Evolutionary conservation across 2,888 invertebrate species (phyloP), one percentile per base, ranked within the genome.

Genomic region (Heliconius ethilla): DNA sequence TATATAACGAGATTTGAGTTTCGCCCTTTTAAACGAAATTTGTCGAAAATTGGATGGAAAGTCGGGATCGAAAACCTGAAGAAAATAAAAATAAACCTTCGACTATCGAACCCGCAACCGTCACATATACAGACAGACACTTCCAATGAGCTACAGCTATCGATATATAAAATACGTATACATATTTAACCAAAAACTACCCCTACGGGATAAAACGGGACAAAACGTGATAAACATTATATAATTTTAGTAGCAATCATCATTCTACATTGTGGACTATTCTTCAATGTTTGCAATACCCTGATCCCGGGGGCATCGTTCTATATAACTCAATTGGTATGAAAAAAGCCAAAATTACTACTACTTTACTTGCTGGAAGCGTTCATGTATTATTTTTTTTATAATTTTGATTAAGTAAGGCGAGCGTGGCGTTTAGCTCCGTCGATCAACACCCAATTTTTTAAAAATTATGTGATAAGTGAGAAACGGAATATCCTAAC

Each of bases 251-350:
- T 40, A 69, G 55, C 75, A 69, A 78, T 78, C 76, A 73, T 66
- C 33, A 67, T 75, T 67, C 51, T 33, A 66, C 66, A 33, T 22
- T 70, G 76, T 76, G 59, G 75, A 75, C 78, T 74, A 79, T 81
- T 75, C 74, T 62, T 77, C 82, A 83, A 79, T 81, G 80, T 83
- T 82, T 82, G 82, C 79, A 55, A 79, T 80, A 78, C 81, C 81
- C 79, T 75, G 78, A 78, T 81, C 85, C 83, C 85, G 22, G 55
- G 85, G 82, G 85, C 77, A 78, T 81, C 82, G 82, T 84, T 79
- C 66, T 62, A 66, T 79, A 82, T 83, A 84, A 84, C 84, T 84
- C 84, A 82, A 84, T 85, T 81, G 80, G 76, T 63, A 75, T 65
- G 77, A 80, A 80, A 83, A 83, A 83, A 74, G 40, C 40, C 18